Percentiles rank a stretch among this genome's conserved stretches.
Evolutionary conservation across 2,113 vertebrate genomes (phyloP).

Genomic region (Mustelus asterias): DNA sequence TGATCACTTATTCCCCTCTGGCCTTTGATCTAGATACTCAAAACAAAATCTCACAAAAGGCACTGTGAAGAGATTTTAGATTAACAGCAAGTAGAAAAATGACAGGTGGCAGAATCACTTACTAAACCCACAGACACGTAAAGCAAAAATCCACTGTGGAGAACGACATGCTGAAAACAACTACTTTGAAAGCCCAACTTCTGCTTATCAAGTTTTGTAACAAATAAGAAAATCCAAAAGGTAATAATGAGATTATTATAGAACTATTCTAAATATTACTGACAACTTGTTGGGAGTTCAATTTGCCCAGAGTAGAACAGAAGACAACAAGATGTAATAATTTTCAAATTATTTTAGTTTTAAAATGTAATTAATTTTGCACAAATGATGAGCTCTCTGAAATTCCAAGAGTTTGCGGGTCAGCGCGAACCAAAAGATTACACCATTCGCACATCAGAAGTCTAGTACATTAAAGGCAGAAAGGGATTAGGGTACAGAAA

Average conservation of each 20-base stretch:
- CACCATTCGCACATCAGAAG: neutral
- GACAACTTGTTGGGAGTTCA: neutral
- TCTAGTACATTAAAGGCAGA: neutral
- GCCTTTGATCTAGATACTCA: neutral
- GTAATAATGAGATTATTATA: neutral
- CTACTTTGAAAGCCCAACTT: neutral
- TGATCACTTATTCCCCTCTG: neutral
- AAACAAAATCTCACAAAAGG: neutral
- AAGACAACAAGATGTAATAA: neutral
- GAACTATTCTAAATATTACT: neutral
- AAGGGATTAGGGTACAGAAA: too few species aligned
- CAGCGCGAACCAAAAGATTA: neutral
- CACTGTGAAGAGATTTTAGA: neutral
- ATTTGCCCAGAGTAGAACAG: neutral
- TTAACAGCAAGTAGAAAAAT: neutral
- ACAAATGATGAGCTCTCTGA: neutral
- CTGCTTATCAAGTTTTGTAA: neutral
- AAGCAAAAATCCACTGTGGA: neutral
- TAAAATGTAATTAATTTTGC: neutral
- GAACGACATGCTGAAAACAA: neutral
- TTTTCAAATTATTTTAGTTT: neutral
- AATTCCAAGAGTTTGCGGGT: neutral
- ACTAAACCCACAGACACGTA: neutral
- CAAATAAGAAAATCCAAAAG: neutral
- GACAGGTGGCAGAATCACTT: neutral